Base-by-base conservation (phyloP, 1,140 invertebrate species). In the Thrips palmi region DNA sequence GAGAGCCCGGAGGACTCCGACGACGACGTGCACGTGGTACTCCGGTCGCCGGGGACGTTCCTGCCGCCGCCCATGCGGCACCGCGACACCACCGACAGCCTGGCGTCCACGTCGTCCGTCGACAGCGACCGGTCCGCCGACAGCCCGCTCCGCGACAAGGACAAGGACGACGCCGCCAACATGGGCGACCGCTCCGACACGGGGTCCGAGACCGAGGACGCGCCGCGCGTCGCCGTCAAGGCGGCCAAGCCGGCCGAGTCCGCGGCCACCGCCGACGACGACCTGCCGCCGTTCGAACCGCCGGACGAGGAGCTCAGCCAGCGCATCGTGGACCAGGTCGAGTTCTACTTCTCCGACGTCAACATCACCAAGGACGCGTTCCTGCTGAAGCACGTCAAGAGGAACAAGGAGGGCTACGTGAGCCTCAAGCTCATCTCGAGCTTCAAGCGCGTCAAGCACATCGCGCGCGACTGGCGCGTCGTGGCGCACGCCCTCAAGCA, bases 361-460 rank as follows among this genome's bases (percentile, higher is more conserved):
- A 91, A 89, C 53, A 87, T 96, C 40, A 72, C 85, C 1, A 93
- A 92, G 57, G 88, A 96, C 54, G 86, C 88, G 2, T 96, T 96
- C 57, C 60, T 96, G 4, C 56, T 94, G 23, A 96, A 94, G 56
- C 88, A 94, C 56, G 87, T 94, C 2, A 72, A 84, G 22, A 67
- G 88, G 17, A 92, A 93, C 54, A 92, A 91, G 55, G 85, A 91
- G 57, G 89, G 91, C 7, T 94, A 81, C 58, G 88, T 96, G 1
- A 89, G 83, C 22, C 62, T 94, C 5, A 94, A 94, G 56, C 62
- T 96, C 25, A 88, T 93, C 35, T 89, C 87, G 1, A 89, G 84
- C 47, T 87, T 89, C 51, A 86, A 93, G 52, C 72, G 87, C 32
- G 86, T 94, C 18, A 86, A 87, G 49, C 83, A 88, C 49, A 58